A percentile compares a stretch with the other conserved stretches of the same genome.
phyloP scores from a whole-genome alignment of 2,113 vertebrate species.

The Gallinago jamesoni region DNA sequence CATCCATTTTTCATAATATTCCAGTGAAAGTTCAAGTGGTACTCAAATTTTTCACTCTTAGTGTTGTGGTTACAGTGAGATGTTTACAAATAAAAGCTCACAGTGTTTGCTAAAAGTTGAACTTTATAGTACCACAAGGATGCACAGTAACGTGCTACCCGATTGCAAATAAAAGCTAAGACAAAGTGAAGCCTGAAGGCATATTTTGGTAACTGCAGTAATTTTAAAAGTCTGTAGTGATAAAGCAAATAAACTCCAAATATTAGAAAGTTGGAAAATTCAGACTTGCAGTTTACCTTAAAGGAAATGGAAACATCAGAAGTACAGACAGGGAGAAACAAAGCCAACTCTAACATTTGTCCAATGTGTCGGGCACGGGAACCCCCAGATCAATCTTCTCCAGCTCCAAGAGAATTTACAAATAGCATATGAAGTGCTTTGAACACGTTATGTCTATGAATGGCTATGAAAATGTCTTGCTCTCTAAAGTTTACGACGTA shows the following conservation, averaged over 20 bases:
- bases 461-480: not conserved
- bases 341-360: not conserved
- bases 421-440: not conserved
- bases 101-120: not conserved
- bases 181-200: not conserved
- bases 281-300: not conserved
- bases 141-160: not conserved
- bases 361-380: not conserved
- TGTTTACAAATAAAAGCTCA: constrained; percentile 33
- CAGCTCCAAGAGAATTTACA: constrained; percentile 7
- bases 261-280: not conserved
- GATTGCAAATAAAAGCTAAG: not conserved
- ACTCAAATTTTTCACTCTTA: not conserved
- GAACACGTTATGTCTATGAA: not conserved
- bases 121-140: not conserved
- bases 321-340: not conserved
- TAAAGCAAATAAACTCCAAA: not conserved
- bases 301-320: constrained; percentile 9
- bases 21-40: constrained; percentile 22
- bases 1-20: constrained; percentile 16
- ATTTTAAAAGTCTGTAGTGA: not conserved
- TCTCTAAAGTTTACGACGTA: not conserved
- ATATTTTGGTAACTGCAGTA: not conserved
- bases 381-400: not conserved
- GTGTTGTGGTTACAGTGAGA: not conserved